Percentiles rank a stretch among this genome's conserved stretches.
Conservation (phyloP, 2,797 vertebrate genomes). For the Peromyscus attwateri region DNA sequence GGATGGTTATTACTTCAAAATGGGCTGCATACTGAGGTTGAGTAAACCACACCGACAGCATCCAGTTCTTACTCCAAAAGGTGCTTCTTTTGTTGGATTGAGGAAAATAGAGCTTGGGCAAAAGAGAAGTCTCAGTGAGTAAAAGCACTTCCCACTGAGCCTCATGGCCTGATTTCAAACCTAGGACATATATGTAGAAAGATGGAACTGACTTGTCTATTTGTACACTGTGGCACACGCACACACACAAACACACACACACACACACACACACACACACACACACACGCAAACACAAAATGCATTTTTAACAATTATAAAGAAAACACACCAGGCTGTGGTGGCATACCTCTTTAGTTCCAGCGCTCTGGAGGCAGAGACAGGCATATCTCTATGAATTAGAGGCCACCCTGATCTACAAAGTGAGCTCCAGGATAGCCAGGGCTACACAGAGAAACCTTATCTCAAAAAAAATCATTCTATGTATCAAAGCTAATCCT, state of each 20-base stretch:
- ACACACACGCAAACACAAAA: fast-evolving
- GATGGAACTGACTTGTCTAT: neutral
- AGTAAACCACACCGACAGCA: neutral
- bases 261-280: too few species aligned
- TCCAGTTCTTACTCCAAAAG: neutral
- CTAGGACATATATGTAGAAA: neutral
- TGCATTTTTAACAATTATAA: neutral
- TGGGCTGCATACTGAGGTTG: neutral
- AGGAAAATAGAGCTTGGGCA: neutral
- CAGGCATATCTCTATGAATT: neutral
- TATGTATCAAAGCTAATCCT: neutral
- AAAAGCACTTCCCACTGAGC: neutral
- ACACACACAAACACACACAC: fast-evolving
- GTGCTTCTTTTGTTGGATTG: neutral
- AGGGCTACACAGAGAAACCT: neutral
- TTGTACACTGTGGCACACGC: neutral
- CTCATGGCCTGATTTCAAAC: neutral
- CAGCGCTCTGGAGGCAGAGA: neutral
- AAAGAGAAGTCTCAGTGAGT: neutral
- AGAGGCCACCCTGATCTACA: neutral
- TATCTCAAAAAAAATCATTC: neutral
- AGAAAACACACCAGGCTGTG: neutral
- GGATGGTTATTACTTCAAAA: neutral
- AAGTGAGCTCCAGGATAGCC: neutral
- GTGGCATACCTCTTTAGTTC: neutral